Conservation (phyloP, 2,113 vertebrate species). For the Prionailurus viverrinus region DNA sequence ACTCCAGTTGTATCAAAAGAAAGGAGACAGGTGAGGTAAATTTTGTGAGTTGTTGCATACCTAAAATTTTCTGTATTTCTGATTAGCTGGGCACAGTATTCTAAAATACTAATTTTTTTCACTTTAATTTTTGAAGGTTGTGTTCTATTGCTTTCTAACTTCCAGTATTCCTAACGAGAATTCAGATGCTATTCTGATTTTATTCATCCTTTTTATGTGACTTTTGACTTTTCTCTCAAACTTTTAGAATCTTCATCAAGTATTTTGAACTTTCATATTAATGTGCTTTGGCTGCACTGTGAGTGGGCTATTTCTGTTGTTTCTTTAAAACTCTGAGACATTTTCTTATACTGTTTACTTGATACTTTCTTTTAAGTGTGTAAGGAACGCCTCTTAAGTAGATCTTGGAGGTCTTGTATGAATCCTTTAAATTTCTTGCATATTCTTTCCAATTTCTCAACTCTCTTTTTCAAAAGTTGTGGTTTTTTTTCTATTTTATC, state of each 20-base stretch:
- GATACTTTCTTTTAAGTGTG: neutral
- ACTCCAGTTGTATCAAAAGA: neutral
- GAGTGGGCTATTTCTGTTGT: neutral
- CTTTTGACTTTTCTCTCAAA: neutral
- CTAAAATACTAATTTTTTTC: neutral
- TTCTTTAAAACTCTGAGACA: neutral
- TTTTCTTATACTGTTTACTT: neutral
- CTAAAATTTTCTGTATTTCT: neutral
- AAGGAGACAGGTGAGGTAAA: neutral
- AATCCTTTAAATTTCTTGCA: neutral
- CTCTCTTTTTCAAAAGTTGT: neutral
- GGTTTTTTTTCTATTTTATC: neutral
- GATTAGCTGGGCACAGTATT: neutral
- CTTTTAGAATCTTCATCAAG: neutral
- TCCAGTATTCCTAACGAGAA: neutral
- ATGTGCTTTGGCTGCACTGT: neutral
- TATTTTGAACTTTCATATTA: neutral
- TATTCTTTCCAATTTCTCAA: neutral
- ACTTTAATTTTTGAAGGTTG: neutral
- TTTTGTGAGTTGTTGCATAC: neutral
- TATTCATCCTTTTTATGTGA: neutral
- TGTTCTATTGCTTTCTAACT: neutral
- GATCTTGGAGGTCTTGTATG: neutral
- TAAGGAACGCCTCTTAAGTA: neutral
- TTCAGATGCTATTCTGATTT: neutral